phyloP scores from a whole-genome alignment of 2,888 invertebrate genomes.

The Trichogramma evanescens region DNA sequence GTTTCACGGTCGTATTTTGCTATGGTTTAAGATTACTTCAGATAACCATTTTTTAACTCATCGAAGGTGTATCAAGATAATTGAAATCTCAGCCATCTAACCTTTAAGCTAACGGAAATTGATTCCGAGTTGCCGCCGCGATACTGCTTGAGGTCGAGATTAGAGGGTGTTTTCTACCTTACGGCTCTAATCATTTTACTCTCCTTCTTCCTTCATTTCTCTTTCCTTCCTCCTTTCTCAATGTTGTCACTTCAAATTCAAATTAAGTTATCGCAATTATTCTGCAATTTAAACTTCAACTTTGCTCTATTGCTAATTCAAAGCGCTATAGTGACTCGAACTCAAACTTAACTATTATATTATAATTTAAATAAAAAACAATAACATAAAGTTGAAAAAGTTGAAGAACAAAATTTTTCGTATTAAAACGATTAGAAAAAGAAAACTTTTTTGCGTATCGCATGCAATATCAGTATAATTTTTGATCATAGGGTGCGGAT shows the following conservation, averaged over 20 bases:
- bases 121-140: constrained; percentile 27
- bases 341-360: too few relatives aligned
- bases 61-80: constrained; percentile 20
- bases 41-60: constrained; percentile 16
- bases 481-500: background rate
- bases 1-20: too few relatives aligned
- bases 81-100: constrained; percentile 15
- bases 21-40: background rate
- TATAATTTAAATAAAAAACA: too few relatives aligned
- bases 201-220: background rate
- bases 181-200: constrained; percentile 3
- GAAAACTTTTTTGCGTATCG: too few relatives aligned
- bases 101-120: constrained; percentile 29
- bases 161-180: constrained; percentile 33
- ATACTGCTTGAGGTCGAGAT: constrained; percentile 32
- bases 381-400: too few relatives aligned
- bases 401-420: too few relatives aligned
- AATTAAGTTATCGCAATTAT: background rate
- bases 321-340: too few relatives aligned
- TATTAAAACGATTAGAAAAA: too few relatives aligned
- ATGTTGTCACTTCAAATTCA: constrained; percentile 7
- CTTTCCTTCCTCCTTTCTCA: constrained; percentile 4
- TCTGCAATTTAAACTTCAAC: too few relatives aligned
- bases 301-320: too few relatives aligned
- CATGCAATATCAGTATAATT: background rate